Base-by-base conservation (phyloP, 2,888 invertebrate genomes). In the Drosophila nigricruria region DNA sequence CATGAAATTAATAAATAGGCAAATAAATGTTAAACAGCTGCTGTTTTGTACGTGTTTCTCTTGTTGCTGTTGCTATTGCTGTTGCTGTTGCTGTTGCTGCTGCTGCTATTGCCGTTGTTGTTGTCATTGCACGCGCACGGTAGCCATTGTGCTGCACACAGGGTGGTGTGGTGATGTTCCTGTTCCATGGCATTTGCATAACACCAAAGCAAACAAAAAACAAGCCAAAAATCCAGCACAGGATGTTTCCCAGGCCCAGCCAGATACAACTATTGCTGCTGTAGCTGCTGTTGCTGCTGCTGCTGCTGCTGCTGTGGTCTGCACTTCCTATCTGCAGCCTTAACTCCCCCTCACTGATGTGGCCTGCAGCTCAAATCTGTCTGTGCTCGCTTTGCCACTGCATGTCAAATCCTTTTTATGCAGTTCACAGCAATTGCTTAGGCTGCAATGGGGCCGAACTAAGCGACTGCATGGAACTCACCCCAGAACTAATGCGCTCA, bases 1-100 rank as follows among this genome's bases (percentile, higher is more conserved):
- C 88, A 87, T 89, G 86, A 87, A 87, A 87, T 87, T 87, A 87
- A 87, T 87, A 87, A 87, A 87, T 87, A 87, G 89, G 89, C 88
- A 85, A 85, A 85, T 85, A 85, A 85, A 85, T 85, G 84, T 85
- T 88, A 88, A 85, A 85, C 84, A 85, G 84, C 84, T 85, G 89
- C 89, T 89, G 89, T 89, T 83, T 85, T 89, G 89, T 84, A 88
- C 88, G 88, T 88, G 84, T 85, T 85, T 70, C 77, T 79, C 76
- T 79, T 79, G 79, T 78, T 70, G 54, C 42, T 50, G 53, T 36
- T 75, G 63, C 14, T 73, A 70, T 16, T 67, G 69, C 20, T 62
- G 53, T 20, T 59, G 49, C 12, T 65, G 64, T 34, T 72, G 38
- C 5, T 50, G 50, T 1, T 63, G 32, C 10, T 54, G 18, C 10